Percentiles rank a stretch among this genome's conserved stretches.
Evolutionary conservation across 2,113 vertebrate genomes (phyloP).

Genomic region (Malaclemys terrapin): DNA sequence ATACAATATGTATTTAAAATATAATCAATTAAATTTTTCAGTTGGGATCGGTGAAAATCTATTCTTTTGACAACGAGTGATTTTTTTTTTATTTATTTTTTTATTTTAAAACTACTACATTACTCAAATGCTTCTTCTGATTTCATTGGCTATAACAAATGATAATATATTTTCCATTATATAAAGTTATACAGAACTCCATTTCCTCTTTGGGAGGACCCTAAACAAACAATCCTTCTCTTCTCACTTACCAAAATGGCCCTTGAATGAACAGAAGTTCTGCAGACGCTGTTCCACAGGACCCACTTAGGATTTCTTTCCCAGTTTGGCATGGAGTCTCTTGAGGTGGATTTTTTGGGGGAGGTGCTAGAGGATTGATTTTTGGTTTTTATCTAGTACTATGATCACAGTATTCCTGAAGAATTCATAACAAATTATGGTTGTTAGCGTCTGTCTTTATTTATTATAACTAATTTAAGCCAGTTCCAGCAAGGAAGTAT

Average conservation of each 20-base stretch:
- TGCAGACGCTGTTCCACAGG: neutral
- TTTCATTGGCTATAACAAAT: neutral
- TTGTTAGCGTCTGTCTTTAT: neutral
- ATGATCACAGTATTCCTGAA: neutral
- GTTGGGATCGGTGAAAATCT: neutral
- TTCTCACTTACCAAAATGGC: neutral
- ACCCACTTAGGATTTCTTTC: neutral
- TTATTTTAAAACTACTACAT: neutral
- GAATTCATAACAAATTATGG: neutral
- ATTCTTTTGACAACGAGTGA: neutral
- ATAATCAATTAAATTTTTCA: neutral
- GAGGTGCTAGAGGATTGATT: neutral
- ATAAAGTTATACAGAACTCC: neutral
- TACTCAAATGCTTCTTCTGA: neutral
- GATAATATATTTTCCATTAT: neutral
- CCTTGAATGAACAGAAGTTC: neutral
- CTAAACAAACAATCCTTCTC: neutral
- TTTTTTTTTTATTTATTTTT: neutral
- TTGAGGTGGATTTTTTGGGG: neutral
- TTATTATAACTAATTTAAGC: neutral
- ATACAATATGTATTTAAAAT: neutral
- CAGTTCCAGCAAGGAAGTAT: neutral
- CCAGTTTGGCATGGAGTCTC: neutral
- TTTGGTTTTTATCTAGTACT: neutral
- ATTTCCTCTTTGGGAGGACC: neutral